Base-by-base conservation (phyloP, 2,888 invertebrate genomes). In the Dryobota labecula region DNA sequence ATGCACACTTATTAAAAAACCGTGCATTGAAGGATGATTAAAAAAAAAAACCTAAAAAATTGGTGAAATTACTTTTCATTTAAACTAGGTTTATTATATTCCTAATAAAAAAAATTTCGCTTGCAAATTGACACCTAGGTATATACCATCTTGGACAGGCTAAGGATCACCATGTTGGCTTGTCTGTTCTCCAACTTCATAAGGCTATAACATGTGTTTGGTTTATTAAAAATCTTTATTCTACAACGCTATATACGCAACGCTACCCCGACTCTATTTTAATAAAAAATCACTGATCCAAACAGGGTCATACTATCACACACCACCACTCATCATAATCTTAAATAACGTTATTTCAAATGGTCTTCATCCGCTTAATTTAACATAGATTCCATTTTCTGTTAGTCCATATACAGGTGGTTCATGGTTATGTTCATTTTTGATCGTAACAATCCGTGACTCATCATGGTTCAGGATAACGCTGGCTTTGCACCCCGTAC, bases 391-490 rank as follows among this genome's bases (percentile, higher is more conserved):
- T 15, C 49, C 49, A 51, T 51, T 27, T 51, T 15, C 24, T 51
- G 49, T 24, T 51, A 1, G 15, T 15, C 24, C 49, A 51, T 49
- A 51, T 27, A 51, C 27, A 27, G 51, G 51, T 15, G 51, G 51
- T 27, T 51, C 15, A 51, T 51, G 51, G 15, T 0, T 51, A 27
- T 51, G 51, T 51, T 51, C 51, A 51, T 27, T 27, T 27, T 51
- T 51, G 0, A 51, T 18, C 15, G 7, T 15, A 7, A 15, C 27
- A 27, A 51, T 51, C 27, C 27, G 27, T 2, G 49, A 13, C 27
- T 51, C 51, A 27, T 51, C 51, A 51, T 51, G 7, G 51, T 51
- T 51, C 51, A 51, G 7, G 51, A 27, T 51, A 51, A 51, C 51
- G 2, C 51, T 27, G 15, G 27, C 51, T 51, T 27, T 51, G 27